Evolutionary conservation across 2,797 vertebrate species (phyloP).

Genomic region (Petrocephalus sullivani): DNA sequence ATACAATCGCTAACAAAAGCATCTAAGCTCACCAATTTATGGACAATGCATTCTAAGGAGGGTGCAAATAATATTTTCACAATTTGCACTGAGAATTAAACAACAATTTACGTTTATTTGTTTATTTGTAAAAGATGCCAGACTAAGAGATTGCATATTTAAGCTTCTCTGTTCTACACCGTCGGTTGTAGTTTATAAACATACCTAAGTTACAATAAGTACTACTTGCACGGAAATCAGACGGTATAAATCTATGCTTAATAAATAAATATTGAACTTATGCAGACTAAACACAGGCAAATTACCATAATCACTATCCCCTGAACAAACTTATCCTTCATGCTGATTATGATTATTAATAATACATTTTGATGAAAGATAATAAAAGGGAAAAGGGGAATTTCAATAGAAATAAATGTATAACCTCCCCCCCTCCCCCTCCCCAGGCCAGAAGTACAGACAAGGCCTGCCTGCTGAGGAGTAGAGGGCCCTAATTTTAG

Average conservation of each 20-base stretch:
- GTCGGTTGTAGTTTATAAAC: background rate
- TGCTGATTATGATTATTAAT: background rate
- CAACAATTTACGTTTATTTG: background rate
- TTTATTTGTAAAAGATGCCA: background rate
- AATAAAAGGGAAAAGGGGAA: background rate
- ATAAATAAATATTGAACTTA: slow-evolving; percentile 6
- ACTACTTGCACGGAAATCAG: background rate
- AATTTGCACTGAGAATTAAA: background rate
- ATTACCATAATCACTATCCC: background rate
- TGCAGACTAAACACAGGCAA: background rate
- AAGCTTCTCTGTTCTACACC: background rate
- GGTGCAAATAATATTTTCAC: background rate
- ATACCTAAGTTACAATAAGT: background rate
- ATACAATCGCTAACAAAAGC: background rate
- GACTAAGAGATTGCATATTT: background rate
- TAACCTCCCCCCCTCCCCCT: no score
- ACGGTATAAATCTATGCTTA: background rate
- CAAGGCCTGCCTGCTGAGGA: background rate
- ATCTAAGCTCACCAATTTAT: background rate
- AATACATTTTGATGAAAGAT: background rate
- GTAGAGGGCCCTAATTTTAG: background rate
- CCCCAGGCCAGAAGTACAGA: background rate
- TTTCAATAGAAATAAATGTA: background rate
- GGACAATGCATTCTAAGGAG: background rate
- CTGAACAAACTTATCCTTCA: background rate